Evolutionary conservation across 2,888 invertebrate genomes (phyloP).

Genomic region (Lycia hirtaria): DNA sequence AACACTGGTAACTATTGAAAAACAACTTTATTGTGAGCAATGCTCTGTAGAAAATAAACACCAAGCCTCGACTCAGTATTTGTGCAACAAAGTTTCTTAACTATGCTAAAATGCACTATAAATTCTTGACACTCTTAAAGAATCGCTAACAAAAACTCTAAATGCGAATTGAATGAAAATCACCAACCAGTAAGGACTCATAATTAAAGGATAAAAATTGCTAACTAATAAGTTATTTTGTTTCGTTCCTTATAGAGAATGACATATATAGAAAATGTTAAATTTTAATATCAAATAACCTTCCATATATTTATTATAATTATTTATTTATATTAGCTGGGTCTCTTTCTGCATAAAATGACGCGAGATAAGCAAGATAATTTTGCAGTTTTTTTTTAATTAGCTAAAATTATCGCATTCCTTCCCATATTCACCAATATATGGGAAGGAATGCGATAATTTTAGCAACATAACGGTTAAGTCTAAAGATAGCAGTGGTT

Average conservation of each 20-base stretch:
- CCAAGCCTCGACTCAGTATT: too few species aligned
- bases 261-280: background rate
- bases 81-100: conserved; percentile 3
- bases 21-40: background rate
- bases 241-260: background rate
- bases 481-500: conserved; percentile 23
- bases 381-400: conserved; percentile 5
- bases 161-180: background rate
- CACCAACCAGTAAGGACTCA: background rate
- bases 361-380: conserved; percentile 12
- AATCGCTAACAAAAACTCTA: background rate
- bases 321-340: too few species aligned
- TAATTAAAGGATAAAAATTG: background rate
- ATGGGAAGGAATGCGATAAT: conserved; percentile 34
- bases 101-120: background rate
- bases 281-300: conserved; percentile 1
- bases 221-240: conserved; percentile 8
- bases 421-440: too few species aligned
- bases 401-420: conserved; percentile 18
- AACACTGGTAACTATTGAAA: background rate
- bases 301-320: too few species aligned
- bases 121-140: background rate
- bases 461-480: conserved; percentile 28
- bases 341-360: conserved; percentile 6
- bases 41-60: background rate